Evolutionary conservation across 2,113 vertebrate genomes (phyloP).

Genomic region (Coracopsis vasa): DNA sequence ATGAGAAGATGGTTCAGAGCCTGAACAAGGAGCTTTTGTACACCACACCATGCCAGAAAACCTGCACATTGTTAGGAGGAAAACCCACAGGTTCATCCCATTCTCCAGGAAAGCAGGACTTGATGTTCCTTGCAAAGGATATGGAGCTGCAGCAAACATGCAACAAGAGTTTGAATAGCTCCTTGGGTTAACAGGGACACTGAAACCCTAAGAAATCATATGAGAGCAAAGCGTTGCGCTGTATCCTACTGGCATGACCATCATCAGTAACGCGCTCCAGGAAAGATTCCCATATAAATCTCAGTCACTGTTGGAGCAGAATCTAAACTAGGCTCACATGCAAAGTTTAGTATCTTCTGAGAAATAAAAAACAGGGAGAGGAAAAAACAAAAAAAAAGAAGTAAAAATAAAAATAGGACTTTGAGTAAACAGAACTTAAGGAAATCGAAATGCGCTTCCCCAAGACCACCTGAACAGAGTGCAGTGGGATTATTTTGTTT

Average conservation of each 20-base stretch:
- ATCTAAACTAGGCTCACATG: background rate
- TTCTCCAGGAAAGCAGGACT: background rate
- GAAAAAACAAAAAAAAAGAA: background rate
- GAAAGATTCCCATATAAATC: background rate
- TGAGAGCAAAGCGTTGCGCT: background rate
- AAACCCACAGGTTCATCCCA: background rate
- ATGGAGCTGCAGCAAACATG: background rate
- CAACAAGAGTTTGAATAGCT: background rate
- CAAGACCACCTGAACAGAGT: slow-evolving; percentile 64
- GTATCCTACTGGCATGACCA: background rate
- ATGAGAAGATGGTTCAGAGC: background rate
- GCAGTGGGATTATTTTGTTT: slow-evolving; percentile 71
- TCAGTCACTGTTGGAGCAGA: background rate
- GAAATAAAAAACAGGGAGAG: background rate
- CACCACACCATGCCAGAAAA: background rate
- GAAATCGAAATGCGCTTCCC: slow-evolving; percentile 45
- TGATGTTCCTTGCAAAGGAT: background rate
- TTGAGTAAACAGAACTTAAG: slow-evolving; percentile 28
- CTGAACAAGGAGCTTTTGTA: background rate
- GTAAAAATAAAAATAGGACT: background rate
- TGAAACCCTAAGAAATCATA: background rate
- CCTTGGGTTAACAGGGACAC: background rate
- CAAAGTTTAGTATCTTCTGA: slow-evolving; percentile 2
- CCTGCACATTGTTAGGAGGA: accelerated
- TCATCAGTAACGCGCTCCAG: background rate